phyloP scores from a whole-genome alignment of 2,113 vertebrate species.

The Neodon shergylaensis region DNA sequence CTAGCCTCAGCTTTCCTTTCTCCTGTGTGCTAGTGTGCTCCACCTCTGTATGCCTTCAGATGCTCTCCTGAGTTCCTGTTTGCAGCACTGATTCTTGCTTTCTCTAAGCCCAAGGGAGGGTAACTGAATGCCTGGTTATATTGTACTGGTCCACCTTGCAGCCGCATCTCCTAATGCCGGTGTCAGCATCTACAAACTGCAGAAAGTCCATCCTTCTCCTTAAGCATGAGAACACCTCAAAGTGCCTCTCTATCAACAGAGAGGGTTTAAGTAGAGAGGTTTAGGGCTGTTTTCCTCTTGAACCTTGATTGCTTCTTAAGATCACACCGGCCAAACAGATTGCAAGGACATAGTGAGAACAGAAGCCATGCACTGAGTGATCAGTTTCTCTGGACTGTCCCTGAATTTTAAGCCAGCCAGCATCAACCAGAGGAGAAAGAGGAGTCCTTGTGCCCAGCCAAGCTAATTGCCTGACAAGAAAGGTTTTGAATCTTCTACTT shows the following conservation, averaged over 20 bases:
- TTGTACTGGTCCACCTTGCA: conserved; percentile 7
- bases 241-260: background rate
- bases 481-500: conserved; percentile 54
- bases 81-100: conserved; percentile 26
- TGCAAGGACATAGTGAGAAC: background rate
- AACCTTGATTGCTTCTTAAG: conserved; percentile 18
- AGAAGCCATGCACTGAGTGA: background rate
- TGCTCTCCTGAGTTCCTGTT: background rate
- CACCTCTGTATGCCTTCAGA: background rate
- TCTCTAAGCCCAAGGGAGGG: background rate
- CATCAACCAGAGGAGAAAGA: background rate
- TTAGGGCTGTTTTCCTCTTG: background rate
- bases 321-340: background rate
- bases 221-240: background rate
- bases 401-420: background rate
- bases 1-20: background rate
- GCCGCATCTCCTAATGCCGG: background rate
- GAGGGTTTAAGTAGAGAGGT: background rate
- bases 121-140: conserved; percentile 27
- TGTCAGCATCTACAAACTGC: conserved; percentile 1
- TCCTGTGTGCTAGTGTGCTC: background rate
- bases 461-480: conserved; percentile 49
- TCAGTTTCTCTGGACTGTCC: background rate
- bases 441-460: background rate
- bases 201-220: background rate